These are phyloP conservation scores for Eublepharis macularius DNA, from an alignment of 2,113 vertebrate genomes.

Conservation along the genomic window DNA sequence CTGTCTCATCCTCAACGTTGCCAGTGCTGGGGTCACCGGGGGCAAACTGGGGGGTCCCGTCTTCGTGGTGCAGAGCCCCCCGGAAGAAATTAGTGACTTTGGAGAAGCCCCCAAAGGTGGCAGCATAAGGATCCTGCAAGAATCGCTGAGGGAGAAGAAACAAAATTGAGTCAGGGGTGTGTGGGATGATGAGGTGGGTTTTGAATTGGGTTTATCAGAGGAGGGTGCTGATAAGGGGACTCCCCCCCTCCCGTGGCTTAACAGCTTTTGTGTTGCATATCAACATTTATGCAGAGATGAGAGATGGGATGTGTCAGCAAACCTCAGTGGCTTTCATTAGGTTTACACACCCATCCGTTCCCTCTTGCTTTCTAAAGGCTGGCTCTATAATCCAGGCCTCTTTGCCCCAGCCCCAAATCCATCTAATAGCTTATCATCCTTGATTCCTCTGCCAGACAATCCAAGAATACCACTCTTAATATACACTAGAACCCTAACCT, in stretches of 20 bases:
- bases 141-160: slow-evolving; percentile 77
- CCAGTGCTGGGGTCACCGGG: slow-evolving; percentile 36
- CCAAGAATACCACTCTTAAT: neutral
- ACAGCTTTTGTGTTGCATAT: too few relatives aligned
- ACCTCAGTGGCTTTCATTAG: neutral
- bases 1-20: slow-evolving; percentile 83
- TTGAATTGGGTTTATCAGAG: neutral
- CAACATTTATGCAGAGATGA: neutral
- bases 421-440: neutral
- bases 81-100: slow-evolving; percentile 92
- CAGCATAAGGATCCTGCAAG: slow-evolving; percentile 90
- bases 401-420: neutral
- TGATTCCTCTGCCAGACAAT: neutral
- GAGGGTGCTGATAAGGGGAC: neutral
- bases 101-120: slow-evolving; percentile 91
- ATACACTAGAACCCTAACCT: too few relatives aligned
- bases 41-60: slow-evolving; percentile 55
- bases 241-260: too few relatives aligned
- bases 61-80: slow-evolving; percentile 81
- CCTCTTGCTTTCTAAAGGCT: neutral
- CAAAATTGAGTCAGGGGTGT: neutral
- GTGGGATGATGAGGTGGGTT: neutral
- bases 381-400: neutral
- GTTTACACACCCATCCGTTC: neutral
- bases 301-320: neutral